A percentile compares a stretch with the other conserved stretches of the same genome.
phyloP scores from a whole-genome alignment of 2,888 invertebrate species.

The Tillus elongatus region DNA sequence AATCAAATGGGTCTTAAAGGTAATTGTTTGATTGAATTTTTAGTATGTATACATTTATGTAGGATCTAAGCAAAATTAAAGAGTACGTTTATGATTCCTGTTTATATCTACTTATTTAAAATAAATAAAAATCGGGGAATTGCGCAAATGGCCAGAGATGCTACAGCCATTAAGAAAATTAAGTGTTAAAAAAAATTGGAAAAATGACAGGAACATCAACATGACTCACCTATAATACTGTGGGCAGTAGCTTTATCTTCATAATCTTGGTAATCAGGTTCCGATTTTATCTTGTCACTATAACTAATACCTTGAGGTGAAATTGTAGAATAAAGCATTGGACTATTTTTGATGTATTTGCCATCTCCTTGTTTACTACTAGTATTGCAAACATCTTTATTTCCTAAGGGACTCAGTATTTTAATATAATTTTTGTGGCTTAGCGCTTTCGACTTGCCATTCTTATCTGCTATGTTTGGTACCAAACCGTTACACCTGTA shows the following conservation, averaged over 20 bases:
- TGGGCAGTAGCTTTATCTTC: conserved; percentile 35
- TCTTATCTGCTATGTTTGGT: conserved; percentile 23
- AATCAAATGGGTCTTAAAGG: no score
- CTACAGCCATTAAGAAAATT: no score
- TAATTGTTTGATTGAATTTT: no score
- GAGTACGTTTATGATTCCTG: no score
- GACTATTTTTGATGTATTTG: conserved; percentile 16
- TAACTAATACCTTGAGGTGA: conserved; percentile 3
- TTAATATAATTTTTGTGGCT: conserved; percentile 22
- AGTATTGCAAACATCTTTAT: conserved; percentile 25
- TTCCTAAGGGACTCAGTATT: conserved; percentile 15
- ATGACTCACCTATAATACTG: conserved; percentile 41
- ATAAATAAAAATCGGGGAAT: no score
- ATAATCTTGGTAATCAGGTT: conserved; percentile 25
- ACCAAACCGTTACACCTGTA: conserved; percentile 31
- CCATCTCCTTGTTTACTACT: conserved; percentile 19
- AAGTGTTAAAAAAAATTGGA: no score
- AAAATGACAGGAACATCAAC: no score
- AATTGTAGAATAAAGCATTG: conserved; percentile 19
- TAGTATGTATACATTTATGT: no score
- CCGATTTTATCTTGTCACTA: conserved; percentile 25
- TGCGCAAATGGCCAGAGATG: no score
- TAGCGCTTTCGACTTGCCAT: conserved; percentile 23
- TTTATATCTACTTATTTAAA: no score
- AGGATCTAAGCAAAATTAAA: no score